Base-by-base conservation (phyloP, 1,140 invertebrate genomes). In the Halictus rubicundus region DNA sequence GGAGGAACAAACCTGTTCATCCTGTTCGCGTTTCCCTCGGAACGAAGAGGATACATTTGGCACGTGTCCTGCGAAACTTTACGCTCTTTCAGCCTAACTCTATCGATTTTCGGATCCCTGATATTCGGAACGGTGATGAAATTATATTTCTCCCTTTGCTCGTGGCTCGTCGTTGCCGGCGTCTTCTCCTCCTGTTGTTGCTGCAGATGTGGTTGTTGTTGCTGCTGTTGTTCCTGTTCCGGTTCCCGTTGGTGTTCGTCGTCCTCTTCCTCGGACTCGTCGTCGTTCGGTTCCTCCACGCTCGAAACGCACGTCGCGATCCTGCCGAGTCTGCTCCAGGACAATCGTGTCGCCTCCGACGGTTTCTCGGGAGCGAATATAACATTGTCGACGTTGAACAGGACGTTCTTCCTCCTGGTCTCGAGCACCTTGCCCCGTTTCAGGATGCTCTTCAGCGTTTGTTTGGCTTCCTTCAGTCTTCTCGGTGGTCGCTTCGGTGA, bases 71-170 rank as follows among this genome's bases (percentile, higher is more conserved):
- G 86, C 10, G 88, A 49, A 52, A 69, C 81, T 74, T 79, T 89
- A 0, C 73, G 42, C n/a, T 86, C 88, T 23, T 89, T 88, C 14
- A 75, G 21, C 32, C 46, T 42, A n/a, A 78, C 68, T 52, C 65
- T 81, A 52, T 83, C 70, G n/a, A 86, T 88, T 63, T 89, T 91
- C 0, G 88, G 86, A 9, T 92, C 90, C 66, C 81, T 91, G 65
- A 93, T 93, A 68, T 93, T 93, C 8, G 92, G 92, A 42, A 93
- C 90, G 2, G 91, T 92, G 27, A 93, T 93, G 74, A 93, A 93
- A 21, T 88, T 89, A 4, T 84, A 88, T 16, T 78, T 81, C 32
- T 79, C 71, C 37, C 73, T 61, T 25, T 80, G 88, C 2, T 87
- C 84, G n/a, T 64, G 46, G 10, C 82, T 49, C 19, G 83, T 69